Conservation (phyloP, 1,140 invertebrate species). For the Gryllus bimaculatus region DNA sequence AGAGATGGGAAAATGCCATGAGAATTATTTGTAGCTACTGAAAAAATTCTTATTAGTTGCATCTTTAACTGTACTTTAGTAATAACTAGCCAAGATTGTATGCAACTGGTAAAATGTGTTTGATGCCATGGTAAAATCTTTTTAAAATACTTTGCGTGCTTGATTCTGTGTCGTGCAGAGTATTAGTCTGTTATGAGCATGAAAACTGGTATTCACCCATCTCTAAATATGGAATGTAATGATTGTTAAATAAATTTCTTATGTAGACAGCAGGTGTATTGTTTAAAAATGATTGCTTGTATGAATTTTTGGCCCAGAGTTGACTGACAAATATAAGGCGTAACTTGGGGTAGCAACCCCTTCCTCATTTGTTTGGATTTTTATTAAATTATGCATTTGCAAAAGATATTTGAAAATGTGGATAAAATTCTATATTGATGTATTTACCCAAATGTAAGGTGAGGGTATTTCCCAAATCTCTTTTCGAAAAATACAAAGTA, state of each 20-base stretch:
- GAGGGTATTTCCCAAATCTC: too few relatives aligned
- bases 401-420: too few relatives aligned
- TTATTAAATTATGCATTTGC: too few relatives aligned
- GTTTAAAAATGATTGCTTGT: background rate
- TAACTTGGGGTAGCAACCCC: too few relatives aligned
- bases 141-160: background rate
- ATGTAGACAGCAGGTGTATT: conserved; percentile 7
- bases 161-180: background rate
- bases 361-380: too few relatives aligned
- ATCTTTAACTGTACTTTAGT: background rate
- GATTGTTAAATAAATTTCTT: conserved; percentile 17
- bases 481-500: too few relatives aligned
- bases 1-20: background rate
- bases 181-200: background rate
- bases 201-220: background rate
- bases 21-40: background rate
- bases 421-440: too few relatives aligned
- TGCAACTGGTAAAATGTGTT: background rate
- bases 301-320: background rate
- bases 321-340: too few relatives aligned
- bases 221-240: conserved; percentile 11
- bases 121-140: background rate
- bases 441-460: too few relatives aligned
- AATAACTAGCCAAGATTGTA: background rate
- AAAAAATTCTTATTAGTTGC: background rate